Evolutionary conservation across 2,797 vertebrate genomes (phyloP), one percentile per base, ranked within the genome.

Genomic region (Phaenicophaeus curvirostris): DNA sequence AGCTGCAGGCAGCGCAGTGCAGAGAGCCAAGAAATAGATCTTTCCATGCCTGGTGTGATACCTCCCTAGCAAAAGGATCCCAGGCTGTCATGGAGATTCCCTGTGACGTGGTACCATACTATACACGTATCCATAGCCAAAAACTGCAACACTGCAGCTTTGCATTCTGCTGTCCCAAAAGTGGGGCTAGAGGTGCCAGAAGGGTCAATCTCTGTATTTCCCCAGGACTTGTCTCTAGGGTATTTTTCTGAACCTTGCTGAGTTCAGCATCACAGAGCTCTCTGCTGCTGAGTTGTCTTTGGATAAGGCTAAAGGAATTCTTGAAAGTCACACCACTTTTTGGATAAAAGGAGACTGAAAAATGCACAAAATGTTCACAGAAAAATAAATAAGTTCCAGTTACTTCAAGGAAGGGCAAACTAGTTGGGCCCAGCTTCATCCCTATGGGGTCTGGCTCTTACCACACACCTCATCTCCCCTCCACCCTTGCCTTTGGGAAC

Each of bases 111-210:
- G 24, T 44, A 69, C 31, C 28, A 11, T n/a, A 44, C 11, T 37
- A 77, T 5, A 46, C 2, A 2, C 2, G 5, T 5, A 0, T 51
- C 30, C 5, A 1, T 37, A 61, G 50, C 33, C 25, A 61, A 78
- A 24, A 19, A 25, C n/a, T 33, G 24, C 0, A 0, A 16, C 2
- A 1, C 23, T 55, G 44, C 5, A 6, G 20, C 39, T 87, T 41
- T 75, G 41, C 28, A 31, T 11, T 3, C 23, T 72, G 37, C 58
- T 68, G 46, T 72, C 33, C 17, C 18, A 6, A 42, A 0, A 0
- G 23, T 51, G 39, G 4, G 28, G 35, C 33, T 19, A 72, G 55
- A 69, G 18, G 7, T 54, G 30, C 16, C 39, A 66, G 27, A 3
- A 58, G 46, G 27, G 9, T 57, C 39, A 72, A 54, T n/a, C 31